Percentiles rank a stretch among this genome's conserved stretches.
Conservation (phyloP, 2,113 vertebrate genomes). For the Gavia stellata region DNA sequence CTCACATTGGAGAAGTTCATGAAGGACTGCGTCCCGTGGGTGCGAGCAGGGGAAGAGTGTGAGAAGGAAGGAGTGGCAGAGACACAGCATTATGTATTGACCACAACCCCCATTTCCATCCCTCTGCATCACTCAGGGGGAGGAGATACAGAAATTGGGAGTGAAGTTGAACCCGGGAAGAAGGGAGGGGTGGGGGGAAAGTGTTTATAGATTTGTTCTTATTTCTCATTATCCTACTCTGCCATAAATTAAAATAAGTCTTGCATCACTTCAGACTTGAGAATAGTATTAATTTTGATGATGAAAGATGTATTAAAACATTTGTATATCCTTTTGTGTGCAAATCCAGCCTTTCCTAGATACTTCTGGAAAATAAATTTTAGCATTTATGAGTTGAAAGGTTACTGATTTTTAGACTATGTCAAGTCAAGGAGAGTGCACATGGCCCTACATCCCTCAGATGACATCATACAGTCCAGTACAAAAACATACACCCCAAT, state of each 20-base stretch:
- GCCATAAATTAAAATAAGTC: not conserved
- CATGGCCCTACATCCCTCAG: not conserved
- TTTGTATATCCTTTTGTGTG: not conserved
- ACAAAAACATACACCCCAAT: not conserved
- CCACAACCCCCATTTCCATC: not conserved
- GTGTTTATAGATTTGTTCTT: not conserved
- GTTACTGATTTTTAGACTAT: not conserved
- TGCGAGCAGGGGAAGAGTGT: not conserved
- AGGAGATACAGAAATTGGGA: not conserved
- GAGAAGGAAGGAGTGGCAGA: not conserved
- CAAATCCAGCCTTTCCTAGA: not conserved
- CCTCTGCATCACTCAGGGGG: fast-evolving
- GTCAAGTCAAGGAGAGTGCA: not conserved
- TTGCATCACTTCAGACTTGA: not conserved
- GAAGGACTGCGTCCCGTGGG: not conserved
- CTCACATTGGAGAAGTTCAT: not conserved
- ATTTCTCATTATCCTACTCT: not conserved
- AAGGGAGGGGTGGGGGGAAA: not conserved
- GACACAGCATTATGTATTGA: not conserved
- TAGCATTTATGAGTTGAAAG: not conserved
- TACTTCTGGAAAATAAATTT: not conserved
- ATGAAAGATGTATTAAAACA: not conserved
- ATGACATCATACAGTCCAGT: not conserved
- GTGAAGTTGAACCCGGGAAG: not conserved
- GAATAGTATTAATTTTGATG: not conserved